Base-by-base conservation (phyloP, 2,113 vertebrate genomes). In the Tupaia tana region DNA sequence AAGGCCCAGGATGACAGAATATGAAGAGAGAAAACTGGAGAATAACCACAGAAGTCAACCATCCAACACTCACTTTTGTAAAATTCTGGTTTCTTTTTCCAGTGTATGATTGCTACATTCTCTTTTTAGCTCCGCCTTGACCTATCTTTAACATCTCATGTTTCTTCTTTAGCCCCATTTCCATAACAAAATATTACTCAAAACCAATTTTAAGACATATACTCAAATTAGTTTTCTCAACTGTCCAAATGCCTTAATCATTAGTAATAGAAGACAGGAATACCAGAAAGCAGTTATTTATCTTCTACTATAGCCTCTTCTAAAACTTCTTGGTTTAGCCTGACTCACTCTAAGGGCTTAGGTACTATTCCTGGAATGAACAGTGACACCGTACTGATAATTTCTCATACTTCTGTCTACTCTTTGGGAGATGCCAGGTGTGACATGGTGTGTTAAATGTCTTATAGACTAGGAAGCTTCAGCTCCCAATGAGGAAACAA, bases 261-360 rank as follows among this genome's bases (percentile, higher is more conserved):
- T 24, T 84, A 86, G 31, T 34, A 84, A 29, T 34, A 79, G 34
- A 83, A 93, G 86, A 91, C 7, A 80, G 52, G 86, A 96, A 58
- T 25, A 80, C 59, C 6, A 87, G 71, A 86, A 95, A 91, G 22
- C 10, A 14, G 16, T 66, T 22, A 18, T 58, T 87, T 80, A 29
- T 59, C 31, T 14, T 54, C 64, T 59, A 31, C 24, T 29, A n/a
- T 7, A 52, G 34, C 74, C 6, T 31, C 81, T 54, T 25, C 4
- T 29, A 29, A 73, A n/a, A 74, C 4, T 59, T 66, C 52, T 24
- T 59, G 69, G 16, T 59, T 27, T 69, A 58, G 77, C 69, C 73
- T 19, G 59, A n/a, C 2, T 69, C n/a, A 52, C 61, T 52, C 27
- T 9, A 13, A 63, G 22, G 31, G 64, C 29, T 84, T 9, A 24